Conservation (phyloP, 2,888 invertebrate species). For the Drosophila parthenogenetica region DNA sequence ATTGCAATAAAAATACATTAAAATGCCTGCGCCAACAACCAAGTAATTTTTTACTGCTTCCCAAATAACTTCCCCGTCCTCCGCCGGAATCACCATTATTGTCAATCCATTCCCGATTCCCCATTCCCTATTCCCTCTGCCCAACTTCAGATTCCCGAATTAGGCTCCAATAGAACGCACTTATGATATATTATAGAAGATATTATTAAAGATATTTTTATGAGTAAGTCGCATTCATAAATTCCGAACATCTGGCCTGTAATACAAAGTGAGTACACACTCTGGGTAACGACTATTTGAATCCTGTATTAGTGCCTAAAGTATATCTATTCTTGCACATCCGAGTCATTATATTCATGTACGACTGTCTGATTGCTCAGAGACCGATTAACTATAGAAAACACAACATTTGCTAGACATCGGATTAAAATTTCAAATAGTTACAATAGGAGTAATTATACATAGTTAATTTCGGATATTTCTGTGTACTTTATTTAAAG, state of each 20-base stretch:
- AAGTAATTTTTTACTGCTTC: conserved; percentile 30
- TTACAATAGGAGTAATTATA: no score
- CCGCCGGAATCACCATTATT: background rate
- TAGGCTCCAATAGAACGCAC: conserved; percentile 44
- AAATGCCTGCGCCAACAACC: conserved; percentile 60
- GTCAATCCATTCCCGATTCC: background rate
- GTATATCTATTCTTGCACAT: no score
- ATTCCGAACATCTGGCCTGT: conserved; percentile 51
- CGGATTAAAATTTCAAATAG: no score
- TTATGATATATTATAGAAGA: conserved; percentile 20
- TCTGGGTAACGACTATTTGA: conserved; percentile 37
- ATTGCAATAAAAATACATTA: conserved; percentile 75
- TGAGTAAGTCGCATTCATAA: conserved; percentile 62
- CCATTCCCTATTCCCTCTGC: no score
- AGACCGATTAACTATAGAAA: no score
- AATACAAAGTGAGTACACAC: conserved; percentile 62
- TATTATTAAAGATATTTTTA: conserved; percentile 56
- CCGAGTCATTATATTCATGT: no score
- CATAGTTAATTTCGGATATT: no score
- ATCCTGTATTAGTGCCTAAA: no score
- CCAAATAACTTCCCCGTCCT: background rate
- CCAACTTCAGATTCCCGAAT: conserved; percentile 34
- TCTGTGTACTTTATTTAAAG: no score
- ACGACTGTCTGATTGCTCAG: no score
- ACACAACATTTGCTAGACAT: no score